Evolutionary conservation across 2,113 vertebrate genomes (phyloP).

Genomic region (Naja naja): DNA sequence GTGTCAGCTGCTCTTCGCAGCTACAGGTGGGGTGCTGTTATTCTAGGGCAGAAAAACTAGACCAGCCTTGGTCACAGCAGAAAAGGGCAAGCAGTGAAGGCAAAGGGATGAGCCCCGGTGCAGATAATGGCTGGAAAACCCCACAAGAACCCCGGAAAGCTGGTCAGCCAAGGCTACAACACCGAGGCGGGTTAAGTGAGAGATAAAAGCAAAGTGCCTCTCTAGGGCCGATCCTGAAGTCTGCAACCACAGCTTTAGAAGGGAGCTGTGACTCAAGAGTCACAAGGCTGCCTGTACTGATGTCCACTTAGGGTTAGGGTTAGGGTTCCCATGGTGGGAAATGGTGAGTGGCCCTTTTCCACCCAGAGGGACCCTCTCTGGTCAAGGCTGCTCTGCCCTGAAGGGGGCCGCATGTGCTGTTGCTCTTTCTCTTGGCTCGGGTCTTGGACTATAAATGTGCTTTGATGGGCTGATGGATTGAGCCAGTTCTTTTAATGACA

Average conservation of each 20-base stretch:
- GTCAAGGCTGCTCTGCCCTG: not conserved
- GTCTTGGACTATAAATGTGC: not conserved
- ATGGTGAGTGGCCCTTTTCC: not conserved
- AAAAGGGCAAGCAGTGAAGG: not conserved
- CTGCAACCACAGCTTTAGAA: not conserved
- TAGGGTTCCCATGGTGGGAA: not conserved
- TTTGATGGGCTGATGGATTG: too few species aligned
- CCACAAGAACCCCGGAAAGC: not conserved
- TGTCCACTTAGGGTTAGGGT: too few species aligned
- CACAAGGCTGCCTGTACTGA: not conserved
- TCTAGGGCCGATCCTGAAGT: not conserved
- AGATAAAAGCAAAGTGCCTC: not conserved
- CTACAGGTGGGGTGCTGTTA: not conserved
- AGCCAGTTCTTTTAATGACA: not conserved
- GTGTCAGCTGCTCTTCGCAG: too few species aligned
- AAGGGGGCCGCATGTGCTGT: not conserved
- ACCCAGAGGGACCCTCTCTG: not conserved
- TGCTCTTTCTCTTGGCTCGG: not conserved
- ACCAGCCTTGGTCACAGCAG: not conserved
- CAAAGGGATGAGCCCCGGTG: not conserved
- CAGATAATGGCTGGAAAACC: not conserved
- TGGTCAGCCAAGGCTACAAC: not conserved
- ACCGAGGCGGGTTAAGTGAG: not conserved
- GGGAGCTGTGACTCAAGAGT: not conserved
- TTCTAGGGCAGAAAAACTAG: not conserved